Base-by-base conservation (phyloP, 2,797 vertebrate species). In the Myotis pilosus region DNA sequence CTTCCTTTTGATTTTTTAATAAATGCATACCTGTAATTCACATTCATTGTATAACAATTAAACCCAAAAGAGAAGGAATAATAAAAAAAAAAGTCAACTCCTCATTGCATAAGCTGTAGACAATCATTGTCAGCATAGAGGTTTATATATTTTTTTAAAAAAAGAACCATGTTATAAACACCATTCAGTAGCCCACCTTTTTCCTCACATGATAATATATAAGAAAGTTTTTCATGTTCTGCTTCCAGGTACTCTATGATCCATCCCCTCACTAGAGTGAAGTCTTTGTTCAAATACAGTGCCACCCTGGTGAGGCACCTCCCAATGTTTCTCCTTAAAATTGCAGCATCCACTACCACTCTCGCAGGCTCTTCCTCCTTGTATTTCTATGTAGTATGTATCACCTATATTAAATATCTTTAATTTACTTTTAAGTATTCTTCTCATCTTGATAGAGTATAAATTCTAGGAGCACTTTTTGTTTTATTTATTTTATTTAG, bases 1-100 rank as follows among this genome's bases (percentile, higher is more conserved):
- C 53, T 91, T 96, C 41, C 53, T 85, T 95, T 91, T 89, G 78
- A 95, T 91, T 95, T 92, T 95, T 76, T 89, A 74, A 74, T 79
- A 92, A 87, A 84, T 49, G 10, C 55, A 60, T 81, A 55, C 19
- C 51, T 96, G 17, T 62, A 81, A 85, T 80, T 94, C 90, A 85
- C 82, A 81, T 80, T 89, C 82, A 80, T 89, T 93, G 60, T 87
- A 74, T 88, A 90, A 78, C 78, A 90, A 80, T 96, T 93, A 94
- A 95, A 79, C 62, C 57, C 84, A 85, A 94, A 75, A 55, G 12
- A 83, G 47, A 79, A 33, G 1, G 36, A 78, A 53, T 57, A 64
- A 41, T 57, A 64, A 41, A 20, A 72, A 20, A 20, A 72, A 78
- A 55, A 92, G 25, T 76, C 33, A 71, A 23, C 25, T 23, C 15